Base-by-base conservation (phyloP, 2,797 vertebrate species). In the Trematomus bernacchii region DNA sequence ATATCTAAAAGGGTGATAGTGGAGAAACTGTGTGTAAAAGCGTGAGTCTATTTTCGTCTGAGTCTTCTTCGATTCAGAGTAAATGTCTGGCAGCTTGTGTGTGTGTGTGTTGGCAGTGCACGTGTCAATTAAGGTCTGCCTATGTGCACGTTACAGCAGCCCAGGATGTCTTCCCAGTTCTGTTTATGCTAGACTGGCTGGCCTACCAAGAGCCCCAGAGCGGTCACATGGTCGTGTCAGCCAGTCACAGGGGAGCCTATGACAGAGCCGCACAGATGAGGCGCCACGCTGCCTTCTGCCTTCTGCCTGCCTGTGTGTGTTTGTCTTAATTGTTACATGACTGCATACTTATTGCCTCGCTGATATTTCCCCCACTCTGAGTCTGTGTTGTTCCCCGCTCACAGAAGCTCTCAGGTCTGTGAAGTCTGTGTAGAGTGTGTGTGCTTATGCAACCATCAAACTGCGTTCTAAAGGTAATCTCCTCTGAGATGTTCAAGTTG, bases 161-260 rank as follows among this genome's bases (percentile, higher is more conserved):
- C 68, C 73, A 71, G 71, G 75, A 86, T 55, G 83, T 83, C 72
- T 87, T 76, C 77, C 66, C 65, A 46, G 66, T 68, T 76, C 48
- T 84, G 83, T 68, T 89, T 80, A 71, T 81, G 80, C 67, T 76
- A 76, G 85, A 87, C 82, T 80, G 82, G 51, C 79, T 87, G 90
- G 89, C 90, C 86, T 77, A 67, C 64, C 15, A 47, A 82, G 71
- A n/a, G 67, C 48, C 84, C 79, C 67, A 43, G 65, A 87, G 88
- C 76, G 10, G 79, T 89, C 87, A 86, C 80, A 79, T 90, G 83
- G 88, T 85, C 43, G 50, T 48, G 64, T 77, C 14, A 79, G 77
- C 76, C 57, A 61, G 75, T 85, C 89, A 70, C 76, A 77, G 2
- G 76, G 71, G 77, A 82, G 47, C 59, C 67, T 21, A 77, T 0